Evolutionary conservation across 2,888 invertebrate species (phyloP), one percentile per base, ranked within the genome.

Genomic region (Acholoe squamosa): DNA sequence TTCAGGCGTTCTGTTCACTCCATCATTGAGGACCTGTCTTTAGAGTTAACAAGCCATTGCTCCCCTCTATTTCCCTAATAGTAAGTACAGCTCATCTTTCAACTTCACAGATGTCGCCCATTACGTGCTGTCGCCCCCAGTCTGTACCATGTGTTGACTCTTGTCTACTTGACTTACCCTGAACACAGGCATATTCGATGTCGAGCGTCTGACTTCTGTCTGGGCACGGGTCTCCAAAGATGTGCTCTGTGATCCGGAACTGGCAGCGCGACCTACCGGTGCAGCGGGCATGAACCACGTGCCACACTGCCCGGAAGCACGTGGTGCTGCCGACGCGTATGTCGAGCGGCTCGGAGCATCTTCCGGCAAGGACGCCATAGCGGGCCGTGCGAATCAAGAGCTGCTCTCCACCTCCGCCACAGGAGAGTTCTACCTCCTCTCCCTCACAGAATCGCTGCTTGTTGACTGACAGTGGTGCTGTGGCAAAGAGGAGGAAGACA

Each of bases 251-350:
- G 54, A 86, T 54, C 52, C 28, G 52, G 54, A 86, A 86, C 16
- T n/a, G 54, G 54, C 86, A 86, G 19, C 31, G 28, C 28, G 54
- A 25, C 86, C 52, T 86, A 14, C 86, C 86, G 54, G 86, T 86
- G 56, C 86, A 86, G 14, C 86, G 86, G 54, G 86, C 31, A 54
- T 86, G 86, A 0, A 86, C 86, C 86, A 86, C 86, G 86, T 86
- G 86, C 86, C 86, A 86, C 31, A 86, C 86, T 3, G 86, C 54
- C 86, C 86, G 86, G 86, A 86, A 86, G 28, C 86, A 86, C 54
- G 86, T 54, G 22, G 31, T 31, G 52, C 31, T 12, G 25, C n/a
- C n/a, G 54, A 7, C 54, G 0, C 0, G 7, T 10, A 14, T n/a
- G 14, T 3, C 25, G 22, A 19, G 52, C 10, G 0, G 86, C n/a